Percentiles rank a stretch among this genome's conserved stretches.
Evolutionary conservation across 2,888 invertebrate genomes (phyloP).

Genomic region (Sinohyriopsis cumingii): DNA sequence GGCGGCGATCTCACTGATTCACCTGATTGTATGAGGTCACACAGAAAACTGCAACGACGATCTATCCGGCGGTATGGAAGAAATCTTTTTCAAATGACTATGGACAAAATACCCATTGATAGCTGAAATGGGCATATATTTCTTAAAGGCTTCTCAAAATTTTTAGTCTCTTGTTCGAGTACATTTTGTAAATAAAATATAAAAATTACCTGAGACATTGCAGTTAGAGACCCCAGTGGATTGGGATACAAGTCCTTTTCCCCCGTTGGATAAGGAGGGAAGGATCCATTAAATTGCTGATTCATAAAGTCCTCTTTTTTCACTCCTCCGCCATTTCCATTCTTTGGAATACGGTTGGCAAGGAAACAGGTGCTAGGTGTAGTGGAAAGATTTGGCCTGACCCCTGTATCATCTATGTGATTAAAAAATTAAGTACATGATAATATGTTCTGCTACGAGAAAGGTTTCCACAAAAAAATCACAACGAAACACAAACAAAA

Average conservation of each 20-base stretch:
- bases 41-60: too few relatives aligned
- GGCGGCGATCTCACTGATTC: too few relatives aligned
- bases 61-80: too few relatives aligned
- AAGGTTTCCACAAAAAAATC: too few relatives aligned
- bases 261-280: slow-evolving; percentile 23
- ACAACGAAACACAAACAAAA: too few relatives aligned
- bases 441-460: too few relatives aligned
- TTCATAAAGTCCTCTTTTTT: slow-evolving; percentile 41
- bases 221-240: slow-evolving; percentile 29
- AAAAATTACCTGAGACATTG: slow-evolving; percentile 42
- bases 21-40: too few relatives aligned
- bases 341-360: slow-evolving; percentile 44
- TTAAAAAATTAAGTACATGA: not conserved
- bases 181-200: not conserved
- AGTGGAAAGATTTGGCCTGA: slow-evolving; percentile 55
- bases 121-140: slow-evolving; percentile 1
- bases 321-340: slow-evolving; percentile 14
- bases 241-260: slow-evolving; percentile 32
- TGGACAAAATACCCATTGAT: slow-evolving; percentile 9
- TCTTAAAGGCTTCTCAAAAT: not conserved
- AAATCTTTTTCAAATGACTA: not conserved
- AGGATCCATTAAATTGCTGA: slow-evolving; percentile 31
- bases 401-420: slow-evolving; percentile 57
- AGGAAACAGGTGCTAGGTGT: slow-evolving; percentile 65
- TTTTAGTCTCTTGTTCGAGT: too few relatives aligned